Conservation (phyloP, 2,113 vertebrate genomes). For the Phylloscopus whistleri region DNA sequence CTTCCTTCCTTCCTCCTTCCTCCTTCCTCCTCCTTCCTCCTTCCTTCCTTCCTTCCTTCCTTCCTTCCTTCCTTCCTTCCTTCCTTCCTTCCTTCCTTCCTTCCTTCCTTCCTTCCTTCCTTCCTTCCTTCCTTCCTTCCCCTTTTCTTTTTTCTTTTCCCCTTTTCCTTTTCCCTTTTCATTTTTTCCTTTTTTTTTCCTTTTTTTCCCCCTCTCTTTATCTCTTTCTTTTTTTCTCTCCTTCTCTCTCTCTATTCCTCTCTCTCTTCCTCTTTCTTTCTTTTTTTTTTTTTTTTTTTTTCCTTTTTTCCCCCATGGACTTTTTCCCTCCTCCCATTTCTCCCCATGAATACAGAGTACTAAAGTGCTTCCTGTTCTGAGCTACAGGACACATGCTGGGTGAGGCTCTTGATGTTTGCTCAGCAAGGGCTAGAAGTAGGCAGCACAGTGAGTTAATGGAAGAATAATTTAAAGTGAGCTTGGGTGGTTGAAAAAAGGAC, state of each 20-base stretch:
- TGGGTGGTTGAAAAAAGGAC: slow-evolving; percentile 42
- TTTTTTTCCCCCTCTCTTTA: no score
- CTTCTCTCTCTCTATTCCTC: neutral
- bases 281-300: no score
- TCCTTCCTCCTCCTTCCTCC: no score
- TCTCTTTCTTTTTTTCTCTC: neutral
- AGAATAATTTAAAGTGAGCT: slow-evolving; percentile 60
- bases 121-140: no score
- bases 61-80: no score
- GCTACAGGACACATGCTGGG: slow-evolving; percentile 60
- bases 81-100: no score
- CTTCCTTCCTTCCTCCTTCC: neutral
- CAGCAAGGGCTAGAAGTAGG: slow-evolving; percentile 52
- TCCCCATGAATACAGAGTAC: slow-evolving; percentile 33
- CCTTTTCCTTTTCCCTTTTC: no score
- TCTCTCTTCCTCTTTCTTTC: neutral
- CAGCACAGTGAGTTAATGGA: slow-evolving; percentile 58
- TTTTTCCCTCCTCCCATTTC: neutral
- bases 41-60: no score
- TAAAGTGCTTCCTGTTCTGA: slow-evolving; percentile 56
- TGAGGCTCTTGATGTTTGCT: slow-evolving; percentile 66
- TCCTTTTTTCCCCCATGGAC: neutral
- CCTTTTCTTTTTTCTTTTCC: no score
- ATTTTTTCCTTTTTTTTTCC: no score
- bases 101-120: no score